Conservation (phyloP, 2,888 invertebrate genomes). For the Heteromyza rotundicornis region DNA sequence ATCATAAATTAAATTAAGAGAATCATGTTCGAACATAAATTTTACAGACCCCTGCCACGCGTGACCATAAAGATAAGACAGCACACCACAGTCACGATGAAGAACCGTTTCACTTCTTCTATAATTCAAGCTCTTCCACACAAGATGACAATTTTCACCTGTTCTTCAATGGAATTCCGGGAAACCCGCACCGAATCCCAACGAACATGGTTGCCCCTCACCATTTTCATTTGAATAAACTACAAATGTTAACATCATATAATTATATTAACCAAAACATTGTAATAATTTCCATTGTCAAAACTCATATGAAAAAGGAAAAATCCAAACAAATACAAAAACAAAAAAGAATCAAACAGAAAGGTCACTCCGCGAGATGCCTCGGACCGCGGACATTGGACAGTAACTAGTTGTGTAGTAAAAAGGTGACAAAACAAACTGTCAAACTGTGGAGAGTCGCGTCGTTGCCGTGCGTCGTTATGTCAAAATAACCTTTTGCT, state of each 20-base stretch:
- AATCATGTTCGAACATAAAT: constrained; percentile 18
- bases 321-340: too few relatives aligned
- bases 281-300: constrained; percentile 52
- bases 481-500: not conserved
- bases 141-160: constrained; percentile 39
- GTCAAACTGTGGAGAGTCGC: too few relatives aligned
- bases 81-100: not conserved
- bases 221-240: constrained; percentile 33
- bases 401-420: constrained; percentile 4
- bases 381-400: not conserved
- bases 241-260: constrained; percentile 43
- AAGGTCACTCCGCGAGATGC: too few relatives aligned
- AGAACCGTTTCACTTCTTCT: too few relatives aligned
- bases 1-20: constrained; percentile 30
- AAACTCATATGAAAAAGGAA: too few relatives aligned
- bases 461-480: too few relatives aligned
- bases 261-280: constrained; percentile 52
- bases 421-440: not conserved
- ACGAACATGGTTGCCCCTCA: too few relatives aligned
- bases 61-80: not conserved
- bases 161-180: constrained; percentile 48
- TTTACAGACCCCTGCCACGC: constrained; percentile 16
- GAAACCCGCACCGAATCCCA: constrained; percentile 53
- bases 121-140: not conserved
- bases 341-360: too few relatives aligned